Conservation (phyloP, 2,797 vertebrate species). For the Takifugu ocellatus region DNA sequence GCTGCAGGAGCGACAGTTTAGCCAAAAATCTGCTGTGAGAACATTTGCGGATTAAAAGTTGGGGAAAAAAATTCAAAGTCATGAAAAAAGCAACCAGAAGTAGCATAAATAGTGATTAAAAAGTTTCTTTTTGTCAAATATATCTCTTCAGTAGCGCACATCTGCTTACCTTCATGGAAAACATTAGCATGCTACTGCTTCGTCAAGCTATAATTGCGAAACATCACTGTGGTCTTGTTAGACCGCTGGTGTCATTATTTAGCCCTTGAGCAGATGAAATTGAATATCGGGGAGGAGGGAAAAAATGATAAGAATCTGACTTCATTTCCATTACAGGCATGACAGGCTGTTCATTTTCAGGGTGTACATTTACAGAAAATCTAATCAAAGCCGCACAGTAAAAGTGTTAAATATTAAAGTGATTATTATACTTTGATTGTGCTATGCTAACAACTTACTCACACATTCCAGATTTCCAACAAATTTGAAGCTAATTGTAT, state of each 20-base stretch:
- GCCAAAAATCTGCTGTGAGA: slow-evolving; percentile 19
- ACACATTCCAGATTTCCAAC: slow-evolving; percentile 11
- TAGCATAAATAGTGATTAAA: slow-evolving; percentile 5
- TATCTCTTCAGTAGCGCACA: not conserved
- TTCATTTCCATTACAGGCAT: not conserved
- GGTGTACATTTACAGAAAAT: slow-evolving; percentile 2
- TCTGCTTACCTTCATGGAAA: not conserved
- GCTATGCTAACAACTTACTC: slow-evolving; percentile 7
- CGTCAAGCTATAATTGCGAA: slow-evolving; percentile 7
- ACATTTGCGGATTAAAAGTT: too few species aligned
- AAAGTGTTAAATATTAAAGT: slow-evolving; percentile 6
- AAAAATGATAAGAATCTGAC: not conserved
- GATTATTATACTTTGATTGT: slow-evolving; percentile 4
- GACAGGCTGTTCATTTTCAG: not conserved
- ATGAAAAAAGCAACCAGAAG: not conserved
- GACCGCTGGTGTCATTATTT: not conserved
- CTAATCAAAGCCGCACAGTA: slow-evolving; percentile 13
- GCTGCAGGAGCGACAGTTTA: slow-evolving; percentile 29
- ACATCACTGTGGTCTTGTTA: slow-evolving; percentile 1
- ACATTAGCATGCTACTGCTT: slow-evolving; percentile 3
- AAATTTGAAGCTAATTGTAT: slow-evolving; percentile 12
- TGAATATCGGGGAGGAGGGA: not conserved
- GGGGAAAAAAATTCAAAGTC: slow-evolving; percentile 12
- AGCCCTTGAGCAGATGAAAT: not conserved
- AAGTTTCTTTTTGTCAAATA: not conserved